A percentile compares a stretch with the other conserved stretches of the same genome.
Evolutionary conservation across 2,113 vertebrate genomes (phyloP).

Genomic region (Motacilla alba): DNA sequence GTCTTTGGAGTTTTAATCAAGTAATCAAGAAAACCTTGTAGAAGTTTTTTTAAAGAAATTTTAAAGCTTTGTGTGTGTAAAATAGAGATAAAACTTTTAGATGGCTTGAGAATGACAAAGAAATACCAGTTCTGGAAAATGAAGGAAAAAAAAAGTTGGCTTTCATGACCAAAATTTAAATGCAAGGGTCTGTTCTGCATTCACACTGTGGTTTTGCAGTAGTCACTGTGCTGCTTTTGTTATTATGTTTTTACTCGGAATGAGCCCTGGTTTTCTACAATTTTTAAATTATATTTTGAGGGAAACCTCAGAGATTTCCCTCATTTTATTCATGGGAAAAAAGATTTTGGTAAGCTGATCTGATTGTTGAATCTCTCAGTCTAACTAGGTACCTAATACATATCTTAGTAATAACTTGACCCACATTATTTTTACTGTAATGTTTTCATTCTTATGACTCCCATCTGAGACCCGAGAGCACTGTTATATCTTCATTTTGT

Average conservation of each 20-base stretch:
- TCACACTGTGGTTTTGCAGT: background rate
- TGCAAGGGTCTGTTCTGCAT: background rate
- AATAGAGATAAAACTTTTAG: background rate
- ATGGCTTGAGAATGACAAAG: background rate
- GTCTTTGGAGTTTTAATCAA: background rate
- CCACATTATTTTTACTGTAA: background rate
- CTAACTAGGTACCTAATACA: background rate
- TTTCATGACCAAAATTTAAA: background rate
- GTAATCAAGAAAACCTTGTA: background rate
- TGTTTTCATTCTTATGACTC: background rate
- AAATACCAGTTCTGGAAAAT: background rate
- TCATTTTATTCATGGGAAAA: background rate
- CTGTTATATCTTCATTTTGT: conserved; percentile 2
- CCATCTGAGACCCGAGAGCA: background rate
- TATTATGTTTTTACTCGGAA: background rate
- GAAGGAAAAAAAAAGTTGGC: background rate
- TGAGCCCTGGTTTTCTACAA: background rate
- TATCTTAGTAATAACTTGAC: background rate
- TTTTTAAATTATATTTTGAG: background rate
- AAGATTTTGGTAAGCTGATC: background rate
- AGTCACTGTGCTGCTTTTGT: background rate
- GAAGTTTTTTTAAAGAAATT: background rate
- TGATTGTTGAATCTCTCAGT: background rate
- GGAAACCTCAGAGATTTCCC: background rate
- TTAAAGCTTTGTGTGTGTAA: background rate